Evolutionary conservation across 2,888 invertebrate species (phyloP).

Genomic region (Pyrrhia umbra): DNA sequence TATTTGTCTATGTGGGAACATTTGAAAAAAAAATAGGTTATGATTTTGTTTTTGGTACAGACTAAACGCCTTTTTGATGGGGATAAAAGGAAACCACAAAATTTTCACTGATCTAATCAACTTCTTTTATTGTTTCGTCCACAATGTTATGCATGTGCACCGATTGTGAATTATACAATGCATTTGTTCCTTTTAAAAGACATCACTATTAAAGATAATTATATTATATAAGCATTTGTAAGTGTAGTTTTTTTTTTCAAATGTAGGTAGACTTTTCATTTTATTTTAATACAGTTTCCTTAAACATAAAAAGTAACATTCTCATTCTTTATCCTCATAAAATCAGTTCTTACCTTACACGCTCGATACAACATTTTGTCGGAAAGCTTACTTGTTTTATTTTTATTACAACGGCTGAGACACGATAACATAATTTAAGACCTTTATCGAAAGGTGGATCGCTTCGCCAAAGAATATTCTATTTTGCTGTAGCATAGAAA

Average conservation of each 20-base stretch:
- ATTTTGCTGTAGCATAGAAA: conserved; percentile 65
- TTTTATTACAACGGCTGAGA: conserved; percentile 72
- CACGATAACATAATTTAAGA: conserved; percentile 79
- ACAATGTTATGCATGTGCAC: no score
- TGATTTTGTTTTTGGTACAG: no score
- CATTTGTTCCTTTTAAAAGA: no score
- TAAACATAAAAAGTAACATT: conserved; percentile 24
- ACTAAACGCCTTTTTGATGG: no score
- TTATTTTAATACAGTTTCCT: conserved; percentile 6
- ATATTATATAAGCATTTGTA: no score
- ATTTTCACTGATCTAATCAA: no score
- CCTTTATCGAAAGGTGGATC: conserved; percentile 75
- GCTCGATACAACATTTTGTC: conserved; percentile 60
- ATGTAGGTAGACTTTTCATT: background rate
- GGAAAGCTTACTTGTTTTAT: conserved; percentile 67
- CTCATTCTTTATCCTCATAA: conserved; percentile 38
- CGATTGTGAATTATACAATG: no score
- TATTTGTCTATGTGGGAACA: no score
- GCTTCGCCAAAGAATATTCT: conserved; percentile 68
- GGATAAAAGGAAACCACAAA: no score
- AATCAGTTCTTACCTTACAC: conserved; percentile 60
- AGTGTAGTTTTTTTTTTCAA: background rate
- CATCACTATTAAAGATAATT: no score
- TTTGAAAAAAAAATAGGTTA: no score
- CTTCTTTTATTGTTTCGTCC: no score